Evolutionary conservation across 2,113 vertebrate species (phyloP), one percentile per base, ranked within the genome.

Genomic region (Calidris pygmaea): DNA sequence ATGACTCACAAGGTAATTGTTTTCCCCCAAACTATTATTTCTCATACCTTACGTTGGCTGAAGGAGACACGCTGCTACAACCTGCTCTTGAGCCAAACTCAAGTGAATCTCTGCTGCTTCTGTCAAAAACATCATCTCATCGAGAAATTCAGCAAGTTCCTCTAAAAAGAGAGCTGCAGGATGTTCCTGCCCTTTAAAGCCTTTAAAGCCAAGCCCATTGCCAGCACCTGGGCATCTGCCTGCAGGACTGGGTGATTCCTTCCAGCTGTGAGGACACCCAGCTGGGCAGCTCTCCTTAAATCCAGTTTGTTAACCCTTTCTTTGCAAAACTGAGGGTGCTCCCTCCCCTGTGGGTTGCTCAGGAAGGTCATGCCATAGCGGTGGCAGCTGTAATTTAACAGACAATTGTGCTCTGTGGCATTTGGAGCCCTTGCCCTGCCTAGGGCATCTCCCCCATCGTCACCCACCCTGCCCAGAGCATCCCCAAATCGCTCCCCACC

Each of bases 321-420:
- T 55, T 41, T 16, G 6, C 14, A 18, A 6, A 16, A 32, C 32
- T 12, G 5, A 10, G 23, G 14, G 39, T 23, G 39, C n/a, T 53
- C 2, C n/a, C 30, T 47, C 7, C 63, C 11, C 29, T 2, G 7
- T 2, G 27, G 59, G 50, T 16, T 56, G 68, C 68, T 41, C 27
- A 3, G 32, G 32, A 43, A 8, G 30, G 2, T 4, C 6, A 7
- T 2, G 14, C 37, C 65, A 0, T 1, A 18, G 29, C 14, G 0
- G 0, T 0, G 21, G 34, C 10, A 5, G 14, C 9, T 29, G 1
- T 15, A 4, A 8, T n/a, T 45, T 2, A 35, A 3, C 0, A 8
- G 81, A 3, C 15, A 16, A 12, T 0, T 0, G 2, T 2, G 4
- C 9, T 0, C 6, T 1, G 34, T 1, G 6, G 21, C 19, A 11